A percentile compares a stretch with the other conserved stretches of the same genome.
Conservation (phyloP, 1,140 invertebrate species). For the Nephotettix cincticeps region DNA sequence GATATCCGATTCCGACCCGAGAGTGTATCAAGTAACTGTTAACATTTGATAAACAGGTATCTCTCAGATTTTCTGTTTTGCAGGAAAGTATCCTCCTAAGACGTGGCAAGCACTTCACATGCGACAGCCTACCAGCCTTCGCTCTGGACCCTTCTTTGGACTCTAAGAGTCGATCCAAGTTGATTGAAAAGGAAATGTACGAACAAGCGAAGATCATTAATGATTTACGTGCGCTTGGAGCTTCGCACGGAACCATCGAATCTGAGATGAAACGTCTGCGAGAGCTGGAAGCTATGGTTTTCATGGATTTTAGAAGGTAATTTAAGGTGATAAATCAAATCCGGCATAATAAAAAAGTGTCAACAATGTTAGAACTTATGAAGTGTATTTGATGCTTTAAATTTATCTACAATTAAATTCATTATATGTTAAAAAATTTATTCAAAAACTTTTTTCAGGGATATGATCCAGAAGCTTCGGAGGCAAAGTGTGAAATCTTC, state of each 20-base stretch:
- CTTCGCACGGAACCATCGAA: constrained; percentile 87
- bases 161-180: constrained; percentile 82
- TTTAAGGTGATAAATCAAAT: not conserved
- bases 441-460: constrained; percentile 55
- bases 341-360: no score
- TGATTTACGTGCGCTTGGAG: constrained; percentile 84
- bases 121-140: constrained; percentile 76
- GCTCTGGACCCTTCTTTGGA: constrained; percentile 84
- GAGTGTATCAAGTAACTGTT: no score
- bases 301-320: constrained; percentile 76
- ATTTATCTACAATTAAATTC: no score
- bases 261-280: constrained; percentile 87
- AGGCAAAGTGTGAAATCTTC: constrained; percentile 83
- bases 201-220: constrained; percentile 94
- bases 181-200: constrained; percentile 97
- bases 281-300: constrained; percentile 88
- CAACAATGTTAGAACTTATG: no score
- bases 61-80: constrained; percentile 36
- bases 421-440: no score
- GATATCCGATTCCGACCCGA: no score
- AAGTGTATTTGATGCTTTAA: no score
- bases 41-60: no score
- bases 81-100: constrained; percentile 68
- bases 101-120: constrained; percentile 58
- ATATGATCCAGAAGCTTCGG: constrained; percentile 85